Base-by-base conservation (phyloP, 2,888 invertebrate genomes). In the Malachius bipustulatus region DNA sequence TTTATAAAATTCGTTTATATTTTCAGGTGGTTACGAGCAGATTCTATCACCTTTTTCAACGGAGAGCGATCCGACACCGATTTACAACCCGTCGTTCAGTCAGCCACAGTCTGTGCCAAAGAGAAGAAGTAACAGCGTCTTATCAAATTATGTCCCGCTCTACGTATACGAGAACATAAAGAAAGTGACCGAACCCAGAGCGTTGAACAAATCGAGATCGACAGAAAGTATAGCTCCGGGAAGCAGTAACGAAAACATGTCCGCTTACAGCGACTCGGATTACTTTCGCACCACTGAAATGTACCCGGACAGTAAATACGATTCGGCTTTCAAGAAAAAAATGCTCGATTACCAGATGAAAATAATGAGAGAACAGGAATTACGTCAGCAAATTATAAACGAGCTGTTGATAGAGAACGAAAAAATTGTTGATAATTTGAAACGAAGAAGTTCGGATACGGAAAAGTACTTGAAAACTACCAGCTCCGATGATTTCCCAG, bases 391-490 rank as follows among this genome's bases (percentile, higher is more conserved):
- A 38, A 59, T 59, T 11, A 59, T 60, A 29, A 50, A 55, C 36
- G 59, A 59, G 32, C 38, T 60, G 10, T 39, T 59, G 10, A 44
- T 45, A 24, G 57, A 59, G 42, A 58, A 58, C 30, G 57, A 57
- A 42, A 43, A 39, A 16, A 55, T 57, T 11, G 51, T 52, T 2
- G 49, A 47, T 27, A 40, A 41, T n/a, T 26, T 24, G 33, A 38
- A 39, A 27, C 37, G 34, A 19, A 41, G 30, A 30, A 41, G 40
- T 26, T 14, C 15, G 34, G 11, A 34, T 15, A 26, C 32, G 37
- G 11, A 36, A 33, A 36, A 14, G 26, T 4, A 36, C 42, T 15
- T 41, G 8, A 32, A 33, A 16, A 12, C 31, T 3, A 36, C 42
- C 12, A 42, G 41, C 38, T 43, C 42, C 16, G 44, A 48, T 10